Conservation (phyloP, 2,113 vertebrate species). For the Pteruthius melanotis region DNA sequence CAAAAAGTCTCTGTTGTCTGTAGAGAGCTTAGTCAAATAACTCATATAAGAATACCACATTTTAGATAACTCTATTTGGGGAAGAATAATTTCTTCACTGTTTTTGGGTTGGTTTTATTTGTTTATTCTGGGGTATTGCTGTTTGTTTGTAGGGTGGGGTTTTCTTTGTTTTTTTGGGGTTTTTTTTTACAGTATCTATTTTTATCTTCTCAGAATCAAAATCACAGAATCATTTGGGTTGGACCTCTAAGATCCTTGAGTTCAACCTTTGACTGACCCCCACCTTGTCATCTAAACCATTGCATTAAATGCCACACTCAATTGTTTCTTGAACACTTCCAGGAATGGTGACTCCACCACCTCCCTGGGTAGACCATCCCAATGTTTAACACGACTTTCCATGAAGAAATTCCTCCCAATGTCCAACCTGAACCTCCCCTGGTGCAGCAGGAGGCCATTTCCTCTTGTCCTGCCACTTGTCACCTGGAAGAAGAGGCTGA, state of each 20-base stretch:
- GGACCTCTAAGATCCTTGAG: neutral
- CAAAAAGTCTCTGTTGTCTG: neutral
- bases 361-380: neutral
- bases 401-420: neutral
- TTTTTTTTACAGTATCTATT: neutral
- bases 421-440: neutral
- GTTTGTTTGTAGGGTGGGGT: neutral
- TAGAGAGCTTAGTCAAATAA: neutral
- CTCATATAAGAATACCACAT: neutral
- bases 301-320: neutral
- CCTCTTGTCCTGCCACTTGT: neutral
- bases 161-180: neutral
- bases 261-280: neutral
- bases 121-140: neutral
- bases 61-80: neutral
- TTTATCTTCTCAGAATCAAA: neutral
- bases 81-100: neutral
- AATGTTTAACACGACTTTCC: neutral
- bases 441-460: neutral
- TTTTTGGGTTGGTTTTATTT: neutral
- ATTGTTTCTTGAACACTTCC: neutral
- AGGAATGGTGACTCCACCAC: too few species aligned
- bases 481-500: neutral
- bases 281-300: neutral
- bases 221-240: neutral